Evolutionary conservation across 2,888 invertebrate genomes (phyloP).

Genomic region (Tribolium freemani): DNA sequence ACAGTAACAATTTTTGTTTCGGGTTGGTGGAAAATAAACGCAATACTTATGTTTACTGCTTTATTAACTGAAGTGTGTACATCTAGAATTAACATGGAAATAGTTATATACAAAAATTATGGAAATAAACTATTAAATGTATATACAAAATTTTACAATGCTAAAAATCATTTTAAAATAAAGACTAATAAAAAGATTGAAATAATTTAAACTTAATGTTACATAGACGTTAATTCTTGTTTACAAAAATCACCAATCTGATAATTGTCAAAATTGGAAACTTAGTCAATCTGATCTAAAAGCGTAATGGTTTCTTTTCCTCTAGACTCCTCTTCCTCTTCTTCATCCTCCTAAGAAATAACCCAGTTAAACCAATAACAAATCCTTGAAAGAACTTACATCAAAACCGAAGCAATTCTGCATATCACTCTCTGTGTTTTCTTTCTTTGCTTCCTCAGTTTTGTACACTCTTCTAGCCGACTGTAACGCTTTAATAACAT

Average conservation of each 20-base stretch:
- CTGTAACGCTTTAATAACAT: constrained; percentile 67
- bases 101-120: constrained; percentile 31
- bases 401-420: constrained; percentile 89
- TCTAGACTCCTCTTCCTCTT: constrained; percentile 60
- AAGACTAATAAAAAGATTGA: constrained; percentile 1
- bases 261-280: constrained; percentile 22
- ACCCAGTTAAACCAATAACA: constrained; percentile 46
- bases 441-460: constrained; percentile 55
- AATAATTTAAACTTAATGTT: constrained; percentile 29
- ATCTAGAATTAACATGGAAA: constrained; percentile 20
- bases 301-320: constrained; percentile 64
- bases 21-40: neutral
- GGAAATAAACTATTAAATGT: constrained; percentile 23
- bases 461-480: constrained; percentile 63
- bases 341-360: constrained; percentile 64
- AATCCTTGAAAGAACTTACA: constrained; percentile 68
- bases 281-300: constrained; percentile 61
- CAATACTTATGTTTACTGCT: neutral
- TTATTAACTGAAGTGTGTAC: constrained; percentile 31
- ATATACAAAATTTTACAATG: constrained; percentile 34
- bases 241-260: constrained; percentile 1
- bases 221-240: neutral
- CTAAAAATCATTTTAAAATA: constrained; percentile 17
- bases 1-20: no score
- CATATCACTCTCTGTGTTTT: constrained; percentile 71